Base-by-base conservation (phyloP, 2,888 invertebrate genomes). In the Ametastegia equiseti region DNA sequence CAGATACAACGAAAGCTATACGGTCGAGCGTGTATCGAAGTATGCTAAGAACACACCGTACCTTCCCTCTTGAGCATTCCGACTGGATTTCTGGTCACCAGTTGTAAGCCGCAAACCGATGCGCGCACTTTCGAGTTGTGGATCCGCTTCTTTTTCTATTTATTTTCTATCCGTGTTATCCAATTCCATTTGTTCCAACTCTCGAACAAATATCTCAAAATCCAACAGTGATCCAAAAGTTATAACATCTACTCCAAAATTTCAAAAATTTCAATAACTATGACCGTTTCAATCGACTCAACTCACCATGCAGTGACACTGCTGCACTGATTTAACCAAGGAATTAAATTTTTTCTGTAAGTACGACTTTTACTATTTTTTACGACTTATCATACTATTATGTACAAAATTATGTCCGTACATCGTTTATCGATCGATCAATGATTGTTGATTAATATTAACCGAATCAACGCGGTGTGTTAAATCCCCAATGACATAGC, bases 31-130 rank as follows among this genome's bases (percentile, higher is more conserved):
- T 57, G 75, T 75, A 57, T 78, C 78, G 78, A 78, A 78, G 78
- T 78, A 60, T 69, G 78, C 65, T 81, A 81, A 81, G 77, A 78
- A 78, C 83, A 84, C 82, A 86, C 86, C 88, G 60, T 78, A 60
- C 60, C 60, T 63, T 86, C 87, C 83, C 89, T 88, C 87, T 87
- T 86, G 86, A 86, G 87, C 89, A 89, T 89, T 89, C 88, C 89
- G 86, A 87, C 86, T 86, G 88, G 88, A 88, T 88, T 89, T 87
- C 88, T 86, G 86, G 87, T 86, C 85, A 88, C 86, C 88, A 89
- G 89, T 89, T 86, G 88, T 84, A 87, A 87, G 87, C 86, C 85
- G 87, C 87, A 81, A 84, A 81, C 84, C 84, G 85, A 84, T 83
- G 83, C 83, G 86, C 84, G 85, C 82, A 85, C 86, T 85, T 85